phyloP scores from a whole-genome alignment of 2,113 vertebrate genomes.

The Catagonus wagneri region DNA sequence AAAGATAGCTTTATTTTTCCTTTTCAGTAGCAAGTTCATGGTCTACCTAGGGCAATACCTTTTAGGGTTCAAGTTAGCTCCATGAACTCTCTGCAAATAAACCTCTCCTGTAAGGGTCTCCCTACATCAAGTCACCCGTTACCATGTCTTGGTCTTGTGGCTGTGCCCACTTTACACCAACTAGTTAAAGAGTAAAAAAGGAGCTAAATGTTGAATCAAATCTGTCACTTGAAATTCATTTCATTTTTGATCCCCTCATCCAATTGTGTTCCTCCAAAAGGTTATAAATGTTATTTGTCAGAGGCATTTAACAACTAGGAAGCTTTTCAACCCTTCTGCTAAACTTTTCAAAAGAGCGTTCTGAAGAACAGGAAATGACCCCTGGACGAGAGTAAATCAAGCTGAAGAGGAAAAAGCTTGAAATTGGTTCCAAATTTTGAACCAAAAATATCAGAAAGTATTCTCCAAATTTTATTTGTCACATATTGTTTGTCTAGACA shows the following conservation, averaged over 20 bases:
- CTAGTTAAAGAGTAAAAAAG: not conserved
- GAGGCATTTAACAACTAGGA: not conserved
- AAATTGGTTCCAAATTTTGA: conserved; percentile 26
- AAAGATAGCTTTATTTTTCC: not conserved
- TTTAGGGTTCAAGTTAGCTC: not conserved
- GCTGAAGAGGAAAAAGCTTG: not conserved
- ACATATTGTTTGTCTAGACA: not conserved
- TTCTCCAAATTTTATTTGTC: not conserved
- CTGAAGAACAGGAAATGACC: conserved; percentile 1
- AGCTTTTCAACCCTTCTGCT: not conserved
- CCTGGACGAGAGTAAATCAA: conserved; percentile 32
- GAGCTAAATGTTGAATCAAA: not conserved
- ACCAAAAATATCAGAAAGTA: not conserved
- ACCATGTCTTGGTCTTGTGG: not conserved
- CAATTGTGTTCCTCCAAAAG: not conserved
- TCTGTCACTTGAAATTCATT: not conserved
- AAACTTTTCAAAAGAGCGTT: conserved; percentile 19
- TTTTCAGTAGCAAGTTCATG: not conserved
- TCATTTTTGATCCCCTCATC: not conserved
- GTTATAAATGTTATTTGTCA: not conserved
- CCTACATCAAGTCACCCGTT: not conserved
- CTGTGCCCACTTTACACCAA: not conserved
- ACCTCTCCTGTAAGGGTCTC: not conserved
- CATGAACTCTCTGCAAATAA: not conserved
- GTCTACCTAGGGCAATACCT: not conserved